Percentiles rank a stretch among this genome's conserved stretches.
These are phyloP conservation scores for Oikopleura albicans DNA, from an alignment of 23 tunicate genomes.

Conservation along the genomic window DNA sequence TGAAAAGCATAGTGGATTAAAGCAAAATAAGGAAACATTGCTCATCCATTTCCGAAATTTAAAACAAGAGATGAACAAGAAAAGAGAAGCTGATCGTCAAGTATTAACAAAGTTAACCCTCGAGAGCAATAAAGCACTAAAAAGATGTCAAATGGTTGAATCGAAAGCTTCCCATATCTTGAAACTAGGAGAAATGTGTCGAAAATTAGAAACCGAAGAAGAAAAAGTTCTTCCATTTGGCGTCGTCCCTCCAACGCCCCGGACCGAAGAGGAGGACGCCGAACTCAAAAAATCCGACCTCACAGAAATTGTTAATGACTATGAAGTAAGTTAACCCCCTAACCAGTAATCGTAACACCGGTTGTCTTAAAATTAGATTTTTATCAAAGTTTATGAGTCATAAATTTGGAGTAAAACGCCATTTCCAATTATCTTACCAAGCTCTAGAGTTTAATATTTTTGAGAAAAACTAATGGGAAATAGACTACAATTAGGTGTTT, in stretches of 20 bases:
- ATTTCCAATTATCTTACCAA: too few species aligned
- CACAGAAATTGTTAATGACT: background rate
- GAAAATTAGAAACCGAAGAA: constrained; percentile 89
- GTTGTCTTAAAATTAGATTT: too few species aligned
- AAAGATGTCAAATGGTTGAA: constrained; percentile 32
- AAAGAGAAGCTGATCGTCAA: constrained; percentile 36
- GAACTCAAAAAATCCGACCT: constrained; percentile 30
- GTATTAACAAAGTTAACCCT: constrained; percentile 36
- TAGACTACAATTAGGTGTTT: too few species aligned
- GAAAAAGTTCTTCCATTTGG: constrained; percentile 82
- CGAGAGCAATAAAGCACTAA: constrained; percentile 51
- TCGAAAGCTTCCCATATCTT: constrained; percentile 20
- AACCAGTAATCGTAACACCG: too few species aligned
- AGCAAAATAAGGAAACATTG: constrained; percentile 53
- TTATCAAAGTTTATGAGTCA: too few species aligned
- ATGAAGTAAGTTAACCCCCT: too few species aligned
- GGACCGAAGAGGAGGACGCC: constrained; percentile 58
- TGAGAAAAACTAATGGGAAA: too few species aligned
- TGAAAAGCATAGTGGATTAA: constrained; percentile 35
- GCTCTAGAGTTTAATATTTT: too few species aligned
- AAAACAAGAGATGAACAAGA: constrained; percentile 44
- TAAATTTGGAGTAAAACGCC: too few species aligned
- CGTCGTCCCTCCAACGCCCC: background rate
- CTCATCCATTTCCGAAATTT: constrained; percentile 57
- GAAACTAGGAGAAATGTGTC: constrained; percentile 66